Percentiles rank a stretch among this genome's conserved stretches.
Evolutionary conservation across 1,140 invertebrate species (phyloP).

Genomic region (Gonioctena quinquepunctata): DNA sequence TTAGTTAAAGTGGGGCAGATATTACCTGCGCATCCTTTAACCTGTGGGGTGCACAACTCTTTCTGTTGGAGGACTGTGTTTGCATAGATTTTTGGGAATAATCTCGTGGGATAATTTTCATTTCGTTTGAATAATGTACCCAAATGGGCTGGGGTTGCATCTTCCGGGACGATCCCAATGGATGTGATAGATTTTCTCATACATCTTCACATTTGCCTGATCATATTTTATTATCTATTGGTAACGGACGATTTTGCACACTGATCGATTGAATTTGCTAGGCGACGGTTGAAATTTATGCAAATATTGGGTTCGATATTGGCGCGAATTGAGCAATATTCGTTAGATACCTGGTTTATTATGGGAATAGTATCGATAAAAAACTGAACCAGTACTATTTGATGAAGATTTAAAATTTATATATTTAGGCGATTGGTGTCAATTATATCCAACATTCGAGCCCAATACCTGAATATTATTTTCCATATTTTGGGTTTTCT

Average conservation of each 20-base stretch:
- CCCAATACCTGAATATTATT: too few species aligned
- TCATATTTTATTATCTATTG: neutral
- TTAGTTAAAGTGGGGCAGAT: conserved; percentile 39
- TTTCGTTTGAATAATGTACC: conserved; percentile 18
- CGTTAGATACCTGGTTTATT: too few species aligned
- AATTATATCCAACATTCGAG: too few species aligned
- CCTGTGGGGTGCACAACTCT: neutral
- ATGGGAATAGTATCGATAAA: too few species aligned
- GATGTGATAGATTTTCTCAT: neutral
- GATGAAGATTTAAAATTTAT: too few species aligned
- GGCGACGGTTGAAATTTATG: neutral
- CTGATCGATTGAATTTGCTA: neutral
- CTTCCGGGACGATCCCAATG: neutral
- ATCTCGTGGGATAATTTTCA: conserved; percentile 46
- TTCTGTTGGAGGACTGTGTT: conserved; percentile 23
- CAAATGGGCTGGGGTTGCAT: neutral
- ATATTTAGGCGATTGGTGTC: too few species aligned
- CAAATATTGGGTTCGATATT: too few species aligned
- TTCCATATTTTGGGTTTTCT: too few species aligned
- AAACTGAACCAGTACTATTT: too few species aligned
- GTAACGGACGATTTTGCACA: neutral
- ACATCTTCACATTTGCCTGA: neutral
- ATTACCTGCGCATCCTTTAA: neutral
- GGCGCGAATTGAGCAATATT: neutral
- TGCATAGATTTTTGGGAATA: conserved; percentile 41